Conservation (phyloP, 2,113 vertebrate species). For the Oncorhynchus clarkii region DNA sequence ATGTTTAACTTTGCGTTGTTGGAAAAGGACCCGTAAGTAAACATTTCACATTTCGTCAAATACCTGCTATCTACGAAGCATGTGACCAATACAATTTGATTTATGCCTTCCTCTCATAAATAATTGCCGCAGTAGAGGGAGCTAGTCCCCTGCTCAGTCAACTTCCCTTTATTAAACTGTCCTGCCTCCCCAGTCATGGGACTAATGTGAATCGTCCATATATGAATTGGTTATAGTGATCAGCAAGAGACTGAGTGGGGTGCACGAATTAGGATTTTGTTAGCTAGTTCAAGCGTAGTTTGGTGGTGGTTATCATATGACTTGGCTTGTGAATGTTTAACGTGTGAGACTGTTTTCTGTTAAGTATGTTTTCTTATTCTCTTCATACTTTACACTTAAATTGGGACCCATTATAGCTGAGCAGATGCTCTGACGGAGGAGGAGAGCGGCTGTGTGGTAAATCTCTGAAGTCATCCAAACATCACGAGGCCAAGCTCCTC, state of each 20-base stretch:
- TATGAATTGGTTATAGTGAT: neutral
- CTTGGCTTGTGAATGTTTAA: neutral
- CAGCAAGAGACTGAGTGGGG: neutral
- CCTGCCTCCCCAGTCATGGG: neutral
- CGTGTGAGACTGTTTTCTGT: neutral
- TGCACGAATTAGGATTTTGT: neutral
- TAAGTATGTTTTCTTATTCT: neutral
- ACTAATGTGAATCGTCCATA: neutral
- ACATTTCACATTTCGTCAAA: too few species aligned
- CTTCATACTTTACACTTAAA: neutral
- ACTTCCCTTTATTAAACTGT: neutral
- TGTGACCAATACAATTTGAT: too few species aligned
- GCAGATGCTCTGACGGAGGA: neutral
- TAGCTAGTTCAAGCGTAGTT: neutral
- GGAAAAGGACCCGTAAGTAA: too few species aligned
- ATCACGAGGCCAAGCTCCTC: conserved; percentile 44
- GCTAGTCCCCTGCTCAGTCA: neutral
- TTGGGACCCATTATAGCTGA: neutral
- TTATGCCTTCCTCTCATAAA: too few species aligned
- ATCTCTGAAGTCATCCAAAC: conserved; percentile 51
- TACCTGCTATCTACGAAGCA: too few species aligned
- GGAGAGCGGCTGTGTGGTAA: neutral
- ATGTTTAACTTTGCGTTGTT: too few species aligned
- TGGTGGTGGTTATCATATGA: neutral
- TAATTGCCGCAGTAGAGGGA: neutral